These are phyloP conservation scores for Halcyon senegalensis DNA, from an alignment of 2,113 vertebrate genomes.

Conservation along the genomic window DNA sequence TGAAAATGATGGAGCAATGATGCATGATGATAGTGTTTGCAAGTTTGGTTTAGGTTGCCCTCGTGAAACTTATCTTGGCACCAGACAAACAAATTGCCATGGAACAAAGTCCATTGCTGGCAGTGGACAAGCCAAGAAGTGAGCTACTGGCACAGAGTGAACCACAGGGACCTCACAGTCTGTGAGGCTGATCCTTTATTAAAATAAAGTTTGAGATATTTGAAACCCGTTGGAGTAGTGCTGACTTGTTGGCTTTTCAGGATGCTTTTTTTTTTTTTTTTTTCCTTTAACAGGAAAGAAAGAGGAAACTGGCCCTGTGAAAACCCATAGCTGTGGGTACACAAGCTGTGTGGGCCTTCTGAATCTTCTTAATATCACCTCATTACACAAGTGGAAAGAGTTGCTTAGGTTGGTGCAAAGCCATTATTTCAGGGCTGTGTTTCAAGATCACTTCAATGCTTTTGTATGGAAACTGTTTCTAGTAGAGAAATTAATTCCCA, in stretches of 20 bases:
- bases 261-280: background rate
- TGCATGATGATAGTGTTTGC: slow-evolving; percentile 68
- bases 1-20: slow-evolving; percentile 54
- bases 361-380: background rate
- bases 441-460: background rate
- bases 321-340: background rate
- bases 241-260: slow-evolving; percentile 12
- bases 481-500: background rate
- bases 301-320: background rate
- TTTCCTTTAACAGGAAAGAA: background rate
- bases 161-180: slow-evolving; percentile 29
- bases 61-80: slow-evolving; percentile 45
- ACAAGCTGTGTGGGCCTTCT: background rate
- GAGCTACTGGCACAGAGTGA: slow-evolving; percentile 55
- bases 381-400: background rate
- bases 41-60: slow-evolving; percentile 58
- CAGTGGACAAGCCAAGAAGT: slow-evolving; percentile 65
- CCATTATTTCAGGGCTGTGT: background rate
- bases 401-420: background rate
- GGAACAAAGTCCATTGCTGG: slow-evolving; percentile 77
- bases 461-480: background rate
- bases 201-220: slow-evolving; percentile 81
- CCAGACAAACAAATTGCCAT: slow-evolving; percentile 56
- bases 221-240: slow-evolving; percentile 40
- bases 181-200: slow-evolving; percentile 68